Conservation (phyloP, 2,888 invertebrate genomes). For the Graphium colonna region DNA sequence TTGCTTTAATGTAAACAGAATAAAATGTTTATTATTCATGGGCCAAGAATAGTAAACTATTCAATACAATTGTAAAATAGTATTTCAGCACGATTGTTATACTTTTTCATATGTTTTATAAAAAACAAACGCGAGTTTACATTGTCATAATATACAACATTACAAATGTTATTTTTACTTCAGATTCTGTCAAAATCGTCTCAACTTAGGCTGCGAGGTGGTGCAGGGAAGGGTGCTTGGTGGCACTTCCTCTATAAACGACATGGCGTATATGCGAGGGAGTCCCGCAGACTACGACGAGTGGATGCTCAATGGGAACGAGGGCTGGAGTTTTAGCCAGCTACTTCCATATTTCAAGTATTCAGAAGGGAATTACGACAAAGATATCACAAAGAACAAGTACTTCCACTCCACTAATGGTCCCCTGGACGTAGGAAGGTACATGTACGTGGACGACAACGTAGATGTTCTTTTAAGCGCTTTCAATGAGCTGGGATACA, state of each 20-base stretch:
- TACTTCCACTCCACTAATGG: conserved; percentile 68
- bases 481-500: conserved; percentile 65
- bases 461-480: conserved; percentile 66
- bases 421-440: conserved; percentile 67
- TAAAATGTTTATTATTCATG: too few relatives aligned
- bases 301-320: conserved; percentile 66
- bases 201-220: conserved; percentile 57
- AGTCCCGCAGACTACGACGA: conserved; percentile 71
- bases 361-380: conserved; percentile 73
- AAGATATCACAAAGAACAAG: conserved; percentile 66
- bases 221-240: conserved; percentile 68
- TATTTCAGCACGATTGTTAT: too few relatives aligned
- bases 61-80: too few relatives aligned
- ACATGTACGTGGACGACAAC: conserved; percentile 67
- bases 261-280: conserved; percentile 71
- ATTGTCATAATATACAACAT: too few relatives aligned
- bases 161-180: too few relatives aligned
- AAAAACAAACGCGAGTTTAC: too few relatives aligned
- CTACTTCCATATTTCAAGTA: conserved; percentile 70
- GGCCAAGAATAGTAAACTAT: too few relatives aligned
- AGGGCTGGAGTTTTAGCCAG: conserved; percentile 64
- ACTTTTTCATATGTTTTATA: too few relatives aligned
- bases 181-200: conserved; percentile 67
- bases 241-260: conserved; percentile 66
- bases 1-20: too few relatives aligned